Conservation (phyloP, 2,113 vertebrate species). For the Haemorhous mexicanus region DNA sequence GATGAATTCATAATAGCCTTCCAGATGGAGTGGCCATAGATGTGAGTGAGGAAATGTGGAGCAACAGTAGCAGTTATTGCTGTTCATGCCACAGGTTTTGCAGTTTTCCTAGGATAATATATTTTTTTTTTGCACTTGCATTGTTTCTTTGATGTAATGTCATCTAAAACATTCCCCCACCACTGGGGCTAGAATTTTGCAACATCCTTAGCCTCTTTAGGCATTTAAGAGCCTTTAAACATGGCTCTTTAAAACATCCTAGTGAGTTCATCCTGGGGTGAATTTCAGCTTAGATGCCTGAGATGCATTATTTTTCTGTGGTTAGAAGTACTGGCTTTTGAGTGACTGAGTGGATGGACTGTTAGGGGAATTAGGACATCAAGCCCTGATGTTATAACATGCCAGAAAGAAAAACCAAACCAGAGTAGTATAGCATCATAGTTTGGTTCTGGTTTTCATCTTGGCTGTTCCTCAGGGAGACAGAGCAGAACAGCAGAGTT, state of each 20-base stretch:
- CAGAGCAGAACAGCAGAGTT: not conserved
- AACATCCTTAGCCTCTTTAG: not conserved
- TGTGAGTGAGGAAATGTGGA: not conserved
- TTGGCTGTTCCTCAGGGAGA: not conserved
- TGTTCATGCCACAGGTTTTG: not conserved
- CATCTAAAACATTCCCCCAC: not conserved
- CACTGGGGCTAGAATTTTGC: not conserved
- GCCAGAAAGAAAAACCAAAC: not conserved
- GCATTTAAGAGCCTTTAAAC: not conserved
- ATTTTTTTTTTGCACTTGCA: not conserved
- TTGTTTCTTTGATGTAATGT: not conserved
- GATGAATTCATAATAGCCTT: not conserved
- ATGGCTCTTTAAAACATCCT: not conserved
- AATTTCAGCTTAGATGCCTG: not conserved
- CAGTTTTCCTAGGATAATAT: not conserved
- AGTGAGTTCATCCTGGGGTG: not conserved
- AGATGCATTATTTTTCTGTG: not conserved
- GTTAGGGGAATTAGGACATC: not conserved
- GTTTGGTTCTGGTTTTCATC: slow-evolving; percentile 37
- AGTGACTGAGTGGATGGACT: not conserved
- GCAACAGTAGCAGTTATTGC: not conserved
- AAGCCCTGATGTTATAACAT: not conserved
- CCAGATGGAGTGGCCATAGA: not conserved
- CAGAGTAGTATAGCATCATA: not conserved
- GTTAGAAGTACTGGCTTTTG: not conserved